These are phyloP conservation scores for Cotesia chilonis DNA, from an alignment of 1,140 invertebrate species.

Conservation along the genomic window DNA sequence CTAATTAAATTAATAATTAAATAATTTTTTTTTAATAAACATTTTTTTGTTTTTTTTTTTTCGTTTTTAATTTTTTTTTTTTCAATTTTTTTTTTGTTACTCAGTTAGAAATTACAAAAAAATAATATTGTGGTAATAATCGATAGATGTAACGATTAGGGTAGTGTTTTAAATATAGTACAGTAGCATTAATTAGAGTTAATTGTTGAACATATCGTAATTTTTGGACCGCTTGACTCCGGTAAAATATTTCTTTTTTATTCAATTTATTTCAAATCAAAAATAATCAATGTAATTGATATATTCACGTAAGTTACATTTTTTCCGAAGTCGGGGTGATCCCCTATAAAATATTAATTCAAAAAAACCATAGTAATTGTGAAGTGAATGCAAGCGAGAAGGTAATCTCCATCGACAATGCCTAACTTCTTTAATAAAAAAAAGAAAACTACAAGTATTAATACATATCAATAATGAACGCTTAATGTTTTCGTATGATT, in stretches of 20 bases:
- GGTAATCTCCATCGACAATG: constrained; percentile 53
- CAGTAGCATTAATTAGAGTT: constrained; percentile 26
- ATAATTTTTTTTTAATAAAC: background rate
- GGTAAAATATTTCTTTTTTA: constrained; percentile 8
- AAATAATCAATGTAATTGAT: background rate
- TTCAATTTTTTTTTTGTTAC: constrained; percentile 22
- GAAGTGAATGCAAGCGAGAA: constrained; percentile 55
- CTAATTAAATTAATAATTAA: constrained; percentile 3
- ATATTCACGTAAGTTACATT: constrained; percentile 15
- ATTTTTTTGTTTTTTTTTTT: background rate
- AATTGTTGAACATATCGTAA: constrained; percentile 29
- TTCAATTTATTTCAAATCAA: background rate
- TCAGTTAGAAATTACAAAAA: constrained; percentile 30
- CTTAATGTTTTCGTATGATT: constrained; percentile 42
- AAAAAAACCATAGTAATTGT: constrained; percentile 49
- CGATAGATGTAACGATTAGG: constrained; percentile 27
- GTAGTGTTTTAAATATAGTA: constrained; percentile 10
- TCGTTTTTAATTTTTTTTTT: background rate
- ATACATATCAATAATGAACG: constrained; percentile 46
- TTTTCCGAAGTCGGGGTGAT: constrained; percentile 36
- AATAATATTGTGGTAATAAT: constrained; percentile 23
- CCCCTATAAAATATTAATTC: constrained; percentile 45
- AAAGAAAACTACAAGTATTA: constrained; percentile 48
- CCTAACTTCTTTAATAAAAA: constrained; percentile 50
- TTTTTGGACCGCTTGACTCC: constrained; percentile 19